phyloP scores from a whole-genome alignment of 2,888 invertebrate genomes.

The Cephus nigrinus region DNA sequence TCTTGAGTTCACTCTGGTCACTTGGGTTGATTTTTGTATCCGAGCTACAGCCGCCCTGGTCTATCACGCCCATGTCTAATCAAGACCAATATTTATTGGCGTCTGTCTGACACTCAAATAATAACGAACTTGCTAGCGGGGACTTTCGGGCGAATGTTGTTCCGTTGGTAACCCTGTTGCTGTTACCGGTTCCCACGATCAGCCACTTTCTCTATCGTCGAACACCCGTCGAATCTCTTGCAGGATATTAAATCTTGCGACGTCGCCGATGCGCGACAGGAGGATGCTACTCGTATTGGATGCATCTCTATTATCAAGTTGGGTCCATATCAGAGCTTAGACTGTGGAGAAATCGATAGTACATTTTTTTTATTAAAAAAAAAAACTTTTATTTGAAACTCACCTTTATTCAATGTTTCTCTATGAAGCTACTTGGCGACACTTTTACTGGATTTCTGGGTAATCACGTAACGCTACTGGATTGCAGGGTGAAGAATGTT shows the following conservation, averaged over 20 bases:
- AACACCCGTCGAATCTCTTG: not conserved
- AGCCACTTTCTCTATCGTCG: slow-evolving; percentile 55
- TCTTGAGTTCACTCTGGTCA: not conserved
- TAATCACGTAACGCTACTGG: not conserved
- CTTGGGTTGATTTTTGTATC: not conserved
- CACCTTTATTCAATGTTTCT: not conserved
- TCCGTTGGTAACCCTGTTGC: slow-evolving; percentile 13
- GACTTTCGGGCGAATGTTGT: not conserved
- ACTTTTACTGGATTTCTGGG: not conserved
- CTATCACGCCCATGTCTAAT: not conserved
- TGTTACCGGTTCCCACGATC: slow-evolving; percentile 56
- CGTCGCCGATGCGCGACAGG: not conserved
- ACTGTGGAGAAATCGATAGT: not conserved
- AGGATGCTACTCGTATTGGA: not conserved
- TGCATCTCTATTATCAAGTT: not conserved
- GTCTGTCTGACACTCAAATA: not conserved
- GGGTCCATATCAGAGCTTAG: not conserved
- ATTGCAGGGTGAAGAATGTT: not conserved
- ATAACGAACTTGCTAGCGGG: not conserved
- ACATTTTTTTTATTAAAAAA: not conserved
- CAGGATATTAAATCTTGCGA: not conserved
- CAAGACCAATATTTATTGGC: not conserved
- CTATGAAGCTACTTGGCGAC: not conserved
- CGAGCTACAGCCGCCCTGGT: not conserved
- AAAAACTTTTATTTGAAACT: not conserved